Base-by-base conservation (phyloP, 2,113 vertebrate genomes). In the Ophiodon elongatus region DNA sequence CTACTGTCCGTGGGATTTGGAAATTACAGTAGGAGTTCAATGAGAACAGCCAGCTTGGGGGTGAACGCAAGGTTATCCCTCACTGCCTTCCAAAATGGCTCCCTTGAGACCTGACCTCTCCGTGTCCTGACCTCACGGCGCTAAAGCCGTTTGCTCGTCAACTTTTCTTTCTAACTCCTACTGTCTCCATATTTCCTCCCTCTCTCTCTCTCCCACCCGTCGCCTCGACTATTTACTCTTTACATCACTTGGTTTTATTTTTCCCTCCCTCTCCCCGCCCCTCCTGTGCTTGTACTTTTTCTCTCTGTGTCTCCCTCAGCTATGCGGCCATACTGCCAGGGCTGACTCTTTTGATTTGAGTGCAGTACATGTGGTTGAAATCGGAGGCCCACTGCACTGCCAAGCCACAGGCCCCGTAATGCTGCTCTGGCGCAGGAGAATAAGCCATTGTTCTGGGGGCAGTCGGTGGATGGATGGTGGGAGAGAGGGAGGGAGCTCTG, bases 331-430 rank as follows among this genome's bases (percentile, higher is more conserved):
- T 80, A 86, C 94, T 92, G 96, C 97, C 97, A 98, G 96, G 95
- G 91, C 91, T 93, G 95, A 94, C 93, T 94, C 94, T 96, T 98
- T 96, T 96, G 96, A 97, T 97, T 97, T 95, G 88, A 96, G 95
- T 91, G 21, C 93, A 94, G 96, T 96, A 96, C 97, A 99, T 99
- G 97, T 99, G 98, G 97, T 97, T 98, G 97, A 98, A 98, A 98
- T 97, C 95, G 94, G 96, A 98, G 95, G 96, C 90, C 80, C 45
- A 76, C 90, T 69, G 87, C 91, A 71, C 95, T 98, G 97, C 97
- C 98, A 98, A 98, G 96, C 97, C 97, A 91, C 96, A 97, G 95
- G 92, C 79, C 92, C 93, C 94, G 95, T 95, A 96, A 96, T 94
- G 89, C 84, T 96, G 94, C 86, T 83, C 94, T 96, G 96, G 96